Evolutionary conservation across 2,797 vertebrate species (phyloP).

Genomic region (Coilia nasus): DNA sequence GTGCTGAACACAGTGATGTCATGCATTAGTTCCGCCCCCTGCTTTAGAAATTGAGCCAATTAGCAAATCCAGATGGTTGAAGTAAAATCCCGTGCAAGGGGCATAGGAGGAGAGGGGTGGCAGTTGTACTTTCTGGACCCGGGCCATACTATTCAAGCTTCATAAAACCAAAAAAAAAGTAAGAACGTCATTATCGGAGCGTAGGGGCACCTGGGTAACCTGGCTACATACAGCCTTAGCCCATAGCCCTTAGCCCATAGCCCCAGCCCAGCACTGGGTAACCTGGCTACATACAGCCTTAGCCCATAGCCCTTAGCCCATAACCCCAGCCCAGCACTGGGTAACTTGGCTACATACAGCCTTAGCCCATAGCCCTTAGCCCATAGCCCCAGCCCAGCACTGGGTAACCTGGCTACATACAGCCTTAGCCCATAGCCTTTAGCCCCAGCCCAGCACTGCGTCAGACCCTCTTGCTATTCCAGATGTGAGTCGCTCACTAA

Average conservation of each 20-base stretch:
- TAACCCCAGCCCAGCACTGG: too few relatives aligned
- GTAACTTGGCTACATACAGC: too few relatives aligned
- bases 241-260: too few relatives aligned
- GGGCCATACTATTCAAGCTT: not conserved
- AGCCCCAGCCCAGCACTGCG: not conserved
- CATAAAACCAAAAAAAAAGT: not conserved
- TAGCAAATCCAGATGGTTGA: slow-evolving; percentile 17
- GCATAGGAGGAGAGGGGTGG: not conserved
- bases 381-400: too few relatives aligned
- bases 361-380: too few relatives aligned
- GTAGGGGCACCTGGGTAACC: not conserved
- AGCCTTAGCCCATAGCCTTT: too few relatives aligned
- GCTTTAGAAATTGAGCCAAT: not conserved
- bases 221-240: too few relatives aligned
- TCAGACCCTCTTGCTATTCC: not conserved
- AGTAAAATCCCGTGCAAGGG: not conserved
- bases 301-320: too few relatives aligned
- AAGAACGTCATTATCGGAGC: not conserved
- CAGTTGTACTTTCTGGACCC: not conserved
- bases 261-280: not conserved
- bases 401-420: too few relatives aligned
- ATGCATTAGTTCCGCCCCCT: not conserved
- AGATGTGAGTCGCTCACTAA: slow-evolving; percentile 5
- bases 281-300: too few relatives aligned
- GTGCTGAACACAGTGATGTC: not conserved